These are phyloP conservation scores for Melanotaenia parkinsoni DNA, from an alignment of 2,797 vertebrate genomes.

Conservation along the genomic window DNA sequence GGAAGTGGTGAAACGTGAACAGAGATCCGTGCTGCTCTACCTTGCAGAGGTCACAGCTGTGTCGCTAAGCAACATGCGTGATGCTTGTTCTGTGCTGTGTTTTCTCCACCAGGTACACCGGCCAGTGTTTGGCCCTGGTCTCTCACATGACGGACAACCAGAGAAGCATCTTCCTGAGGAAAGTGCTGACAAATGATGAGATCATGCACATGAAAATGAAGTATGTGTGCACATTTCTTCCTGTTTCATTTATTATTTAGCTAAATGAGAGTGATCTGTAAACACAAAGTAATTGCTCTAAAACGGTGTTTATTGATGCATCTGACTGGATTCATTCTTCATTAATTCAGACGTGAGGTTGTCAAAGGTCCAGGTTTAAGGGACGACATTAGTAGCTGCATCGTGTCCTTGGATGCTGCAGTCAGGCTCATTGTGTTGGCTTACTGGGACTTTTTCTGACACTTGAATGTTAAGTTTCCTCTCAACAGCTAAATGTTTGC, in stretches of 20 bases:
- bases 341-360: no score
- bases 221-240: slow-evolving; percentile 75
- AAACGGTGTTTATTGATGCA: not conserved
- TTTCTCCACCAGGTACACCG: slow-evolving; percentile 87
- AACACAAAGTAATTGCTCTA: not conserved
- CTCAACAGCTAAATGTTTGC: not conserved
- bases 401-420: no score
- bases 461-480: not conserved
- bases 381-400: no score
- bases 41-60: no score
- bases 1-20: no score
- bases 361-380: not conserved
- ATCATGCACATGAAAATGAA: slow-evolving; percentile 93
- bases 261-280: not conserved
- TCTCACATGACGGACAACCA: slow-evolving; percentile 97
- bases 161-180: slow-evolving; percentile 93
- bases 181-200: slow-evolving; percentile 91
- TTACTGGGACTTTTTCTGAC: no score
- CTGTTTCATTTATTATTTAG: not conserved
- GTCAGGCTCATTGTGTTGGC: no score
- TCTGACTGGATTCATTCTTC: not conserved
- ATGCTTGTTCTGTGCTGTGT: not conserved
- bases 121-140: slow-evolving; percentile 93
- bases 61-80: no score
- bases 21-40: no score